Percentiles rank a stretch among this genome's conserved stretches.
phyloP scores from a whole-genome alignment of 2,113 vertebrate genomes.

The Ovis aries region ARS-UI_Ramb_v3.0 NC_056056.1:224979501-224980000 shows the following conservation, averaged over 20 bases:
- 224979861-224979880: background rate
- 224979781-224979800: background rate
- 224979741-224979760: background rate
- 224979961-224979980: background rate
- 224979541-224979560: background rate
- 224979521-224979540: background rate
- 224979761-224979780: background rate
- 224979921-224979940: background rate
- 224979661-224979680: background rate
- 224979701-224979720: background rate
- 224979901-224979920: background rate
- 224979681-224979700: background rate
- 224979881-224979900: accelerated
- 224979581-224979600: too few species aligned
- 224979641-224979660: background rate
- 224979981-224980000: background rate
- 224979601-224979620: background rate
- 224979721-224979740: background rate
- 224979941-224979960: background rate
- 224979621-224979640: background rate
- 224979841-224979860: background rate
- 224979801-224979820: background rate
- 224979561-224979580: background rate
- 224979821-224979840: background rate
- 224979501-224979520: accelerated